These are phyloP conservation scores for Netelia virgata DNA, from an alignment of 2,888 invertebrate genomes.

Conservation along the genomic window DNA sequence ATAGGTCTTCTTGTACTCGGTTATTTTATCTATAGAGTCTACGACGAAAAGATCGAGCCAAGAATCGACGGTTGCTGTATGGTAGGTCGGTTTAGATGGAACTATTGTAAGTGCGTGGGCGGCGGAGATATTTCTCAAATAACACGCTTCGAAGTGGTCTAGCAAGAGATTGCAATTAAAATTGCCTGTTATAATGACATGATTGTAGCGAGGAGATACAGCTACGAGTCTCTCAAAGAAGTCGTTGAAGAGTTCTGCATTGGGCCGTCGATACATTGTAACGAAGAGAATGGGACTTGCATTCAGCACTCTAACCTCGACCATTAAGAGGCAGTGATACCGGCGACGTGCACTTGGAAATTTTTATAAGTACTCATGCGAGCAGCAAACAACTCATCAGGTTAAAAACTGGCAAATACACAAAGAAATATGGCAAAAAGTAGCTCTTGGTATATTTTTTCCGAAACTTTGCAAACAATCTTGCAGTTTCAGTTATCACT, in stretches of 20 bases:
- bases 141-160: neutral
- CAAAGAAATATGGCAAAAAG: too few species aligned
- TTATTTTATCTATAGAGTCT: neutral
- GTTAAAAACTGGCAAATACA: too few species aligned
- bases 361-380: too few species aligned
- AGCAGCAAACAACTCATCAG: too few species aligned
- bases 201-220: neutral
- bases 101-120: neutral
- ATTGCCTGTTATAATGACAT: constrained; percentile 14
- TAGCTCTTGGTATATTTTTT: too few species aligned
- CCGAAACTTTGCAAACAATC: too few species aligned
- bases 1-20: neutral
- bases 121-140: neutral
- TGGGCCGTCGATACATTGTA: constrained; percentile 15
- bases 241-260: constrained; percentile 8
- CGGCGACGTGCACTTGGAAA: too few species aligned
- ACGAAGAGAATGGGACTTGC: neutral
- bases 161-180: constrained; percentile 20
- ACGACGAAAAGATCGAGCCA: constrained; percentile 20
- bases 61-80: neutral
- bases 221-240: neutral
- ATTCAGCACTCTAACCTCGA: neutral
- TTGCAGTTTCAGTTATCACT: too few species aligned
- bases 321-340: too few species aligned
- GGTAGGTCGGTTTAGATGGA: neutral